Conservation (phyloP, 2,888 invertebrate species). For the Lissonota sp. region DNA sequence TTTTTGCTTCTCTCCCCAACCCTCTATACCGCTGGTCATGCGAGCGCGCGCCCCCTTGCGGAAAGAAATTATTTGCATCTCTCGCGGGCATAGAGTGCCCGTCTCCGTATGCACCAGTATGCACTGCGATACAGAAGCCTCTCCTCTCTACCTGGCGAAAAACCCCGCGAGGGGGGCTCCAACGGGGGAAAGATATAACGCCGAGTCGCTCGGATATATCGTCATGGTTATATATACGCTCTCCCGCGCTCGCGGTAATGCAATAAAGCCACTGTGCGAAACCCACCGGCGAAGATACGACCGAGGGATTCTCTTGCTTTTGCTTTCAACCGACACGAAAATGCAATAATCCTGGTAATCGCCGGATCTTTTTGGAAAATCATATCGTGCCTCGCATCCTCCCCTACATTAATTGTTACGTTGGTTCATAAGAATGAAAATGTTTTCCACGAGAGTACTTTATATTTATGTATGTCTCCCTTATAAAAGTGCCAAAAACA, state of each 20-base stretch:
- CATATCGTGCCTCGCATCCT: too few species aligned
- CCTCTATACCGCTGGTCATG: conserved; percentile 72
- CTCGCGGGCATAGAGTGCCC: conserved; percentile 32
- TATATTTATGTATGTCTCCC: too few species aligned
- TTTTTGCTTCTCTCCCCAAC: conserved; percentile 72
- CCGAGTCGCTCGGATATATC: conserved; percentile 52
- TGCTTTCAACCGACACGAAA: not conserved
- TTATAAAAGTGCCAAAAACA: too few species aligned
- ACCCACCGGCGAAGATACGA: conserved; percentile 23
- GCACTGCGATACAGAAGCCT: conserved; percentile 42
- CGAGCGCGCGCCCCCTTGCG: conserved; percentile 72
- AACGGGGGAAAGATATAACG: conserved; percentile 30
- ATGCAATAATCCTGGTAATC: not conserved
- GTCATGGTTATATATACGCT: conserved; percentile 26
- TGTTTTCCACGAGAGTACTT: too few species aligned
- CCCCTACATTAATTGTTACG: too few species aligned
- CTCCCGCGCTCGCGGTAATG: conserved; percentile 19
- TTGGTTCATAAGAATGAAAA: too few species aligned
- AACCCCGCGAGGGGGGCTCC: not conserved
- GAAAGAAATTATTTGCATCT: conserved; percentile 81
- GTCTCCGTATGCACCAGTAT: not conserved
- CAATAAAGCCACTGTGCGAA: conserved; percentile 31
- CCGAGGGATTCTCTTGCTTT: not conserved
- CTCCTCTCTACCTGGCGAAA: conserved; percentile 1
- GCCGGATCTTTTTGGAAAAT: conserved; percentile 2